Conservation (phyloP, 2,113 vertebrate genomes). For the Eurystomus gularis region DNA sequence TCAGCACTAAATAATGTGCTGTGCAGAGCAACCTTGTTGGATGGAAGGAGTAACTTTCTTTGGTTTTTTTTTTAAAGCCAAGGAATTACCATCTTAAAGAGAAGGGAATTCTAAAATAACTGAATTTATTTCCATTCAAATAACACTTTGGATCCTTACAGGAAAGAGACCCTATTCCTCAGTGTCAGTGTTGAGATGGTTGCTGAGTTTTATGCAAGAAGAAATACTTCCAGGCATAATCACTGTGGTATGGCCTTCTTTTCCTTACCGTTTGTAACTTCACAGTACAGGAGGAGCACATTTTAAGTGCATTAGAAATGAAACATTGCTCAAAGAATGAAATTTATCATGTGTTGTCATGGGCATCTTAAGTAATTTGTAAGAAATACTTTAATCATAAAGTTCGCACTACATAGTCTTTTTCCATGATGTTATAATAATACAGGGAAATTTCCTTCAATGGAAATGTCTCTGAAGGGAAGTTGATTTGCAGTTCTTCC, state of each 20-base stretch:
- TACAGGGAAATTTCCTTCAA: not conserved
- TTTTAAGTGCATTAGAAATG: not conserved
- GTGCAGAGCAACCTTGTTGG: not conserved
- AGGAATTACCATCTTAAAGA: not conserved
- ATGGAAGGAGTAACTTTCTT: not conserved
- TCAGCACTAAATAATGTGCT: not conserved
- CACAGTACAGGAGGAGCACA: rapidly evolving
- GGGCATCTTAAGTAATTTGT: not conserved
- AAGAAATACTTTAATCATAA: not conserved
- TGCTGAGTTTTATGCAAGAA: not conserved
- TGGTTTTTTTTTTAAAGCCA: not conserved
- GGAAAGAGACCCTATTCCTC: not conserved
- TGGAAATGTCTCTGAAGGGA: not conserved
- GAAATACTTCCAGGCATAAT: not conserved
- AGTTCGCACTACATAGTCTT: not conserved
- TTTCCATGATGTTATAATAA: not conserved
- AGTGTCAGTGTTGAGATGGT: not conserved
- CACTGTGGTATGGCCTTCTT: not conserved
- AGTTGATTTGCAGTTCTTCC: not conserved
- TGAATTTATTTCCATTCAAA: not conserved
- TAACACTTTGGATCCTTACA: not conserved
- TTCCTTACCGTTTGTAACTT: not conserved
- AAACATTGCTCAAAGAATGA: not conserved
- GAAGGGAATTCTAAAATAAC: not conserved
- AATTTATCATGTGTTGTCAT: not conserved